Conservation (phyloP, 1,140 invertebrate genomes). For the Platyscapa corneri region DNA sequence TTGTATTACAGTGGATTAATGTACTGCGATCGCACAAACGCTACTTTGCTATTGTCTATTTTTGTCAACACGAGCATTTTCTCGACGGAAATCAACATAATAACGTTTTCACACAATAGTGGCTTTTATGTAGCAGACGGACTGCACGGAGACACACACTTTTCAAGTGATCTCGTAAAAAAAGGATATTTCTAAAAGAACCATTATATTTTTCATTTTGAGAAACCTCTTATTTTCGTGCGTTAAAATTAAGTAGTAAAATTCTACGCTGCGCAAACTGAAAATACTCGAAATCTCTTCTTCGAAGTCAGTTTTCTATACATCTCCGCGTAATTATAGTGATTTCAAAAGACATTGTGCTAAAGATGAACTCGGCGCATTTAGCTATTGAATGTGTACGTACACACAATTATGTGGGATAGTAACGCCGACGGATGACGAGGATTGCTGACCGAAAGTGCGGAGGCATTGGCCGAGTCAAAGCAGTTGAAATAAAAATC, state of each 20-base stretch:
- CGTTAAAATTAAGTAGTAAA: no score
- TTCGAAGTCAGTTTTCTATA: not conserved
- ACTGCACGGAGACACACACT: no score
- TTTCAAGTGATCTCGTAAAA: not conserved
- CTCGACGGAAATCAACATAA: not conserved
- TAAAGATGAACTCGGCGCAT: not conserved
- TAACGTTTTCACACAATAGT: not conserved
- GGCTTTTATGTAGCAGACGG: not conserved
- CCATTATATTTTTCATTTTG: not conserved
- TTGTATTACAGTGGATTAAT: slow-evolving; percentile 4
- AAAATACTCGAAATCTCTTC: no score
- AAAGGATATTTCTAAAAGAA: not conserved
- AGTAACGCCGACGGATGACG: no score
- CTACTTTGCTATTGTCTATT: not conserved
- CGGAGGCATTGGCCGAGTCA: not conserved
- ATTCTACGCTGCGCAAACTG: no score
- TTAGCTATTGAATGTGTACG: not conserved
- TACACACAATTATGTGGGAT: not conserved
- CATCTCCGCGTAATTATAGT: not conserved
- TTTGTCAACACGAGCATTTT: not conserved
- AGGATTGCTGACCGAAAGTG: no score
- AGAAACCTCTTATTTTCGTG: not conserved
- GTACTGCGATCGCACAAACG: not conserved
- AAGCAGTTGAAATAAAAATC: not conserved
- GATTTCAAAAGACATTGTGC: not conserved